Conservation (phyloP, 2,888 invertebrate species). For the Artemia sinica region DNA sequence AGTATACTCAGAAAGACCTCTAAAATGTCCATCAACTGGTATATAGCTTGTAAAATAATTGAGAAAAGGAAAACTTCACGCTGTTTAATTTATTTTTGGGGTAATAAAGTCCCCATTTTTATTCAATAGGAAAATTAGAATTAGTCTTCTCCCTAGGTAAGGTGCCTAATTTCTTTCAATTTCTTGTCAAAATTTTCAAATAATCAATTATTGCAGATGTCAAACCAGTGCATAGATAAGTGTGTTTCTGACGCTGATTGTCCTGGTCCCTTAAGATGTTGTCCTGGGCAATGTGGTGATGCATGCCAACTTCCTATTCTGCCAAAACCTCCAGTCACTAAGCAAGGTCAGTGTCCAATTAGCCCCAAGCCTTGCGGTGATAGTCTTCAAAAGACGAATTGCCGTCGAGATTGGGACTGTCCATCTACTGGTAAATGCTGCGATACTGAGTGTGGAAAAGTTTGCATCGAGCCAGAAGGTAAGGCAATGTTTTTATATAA, state of each 20-base stretch:
- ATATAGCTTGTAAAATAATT: too few relatives aligned
- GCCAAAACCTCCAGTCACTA: conserved; percentile 21
- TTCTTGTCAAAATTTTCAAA: too few relatives aligned
- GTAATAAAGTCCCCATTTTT: too few relatives aligned
- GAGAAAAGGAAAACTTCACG: too few relatives aligned
- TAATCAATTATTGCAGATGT: background rate
- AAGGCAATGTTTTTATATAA: background rate
- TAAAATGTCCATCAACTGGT: too few relatives aligned
- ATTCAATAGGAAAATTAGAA: too few relatives aligned
- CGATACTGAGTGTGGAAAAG: conserved; percentile 24
- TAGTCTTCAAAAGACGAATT: conserved; percentile 10
- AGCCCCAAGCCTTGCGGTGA: conserved; percentile 16
- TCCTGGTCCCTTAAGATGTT: conserved; percentile 26
- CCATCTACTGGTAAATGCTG: conserved; percentile 24
- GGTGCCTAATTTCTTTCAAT: too few relatives aligned
- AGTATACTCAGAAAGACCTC: too few relatives aligned
- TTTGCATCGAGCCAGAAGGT: conserved; percentile 24
- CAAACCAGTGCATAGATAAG: conserved; percentile 25
- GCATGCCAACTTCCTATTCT: conserved; percentile 25
- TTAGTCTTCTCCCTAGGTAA: too few relatives aligned
- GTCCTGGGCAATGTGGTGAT: conserved; percentile 27
- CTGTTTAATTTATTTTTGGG: too few relatives aligned
- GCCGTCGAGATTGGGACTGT: conserved; percentile 24
- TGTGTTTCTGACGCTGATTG: conserved; percentile 28
- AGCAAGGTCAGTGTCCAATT: conserved; percentile 25